Percentiles rank a stretch among this genome's conserved stretches.
Evolutionary conservation across 2,113 vertebrate genomes (phyloP).

Genomic region (Chunga burmeisteri): DNA sequence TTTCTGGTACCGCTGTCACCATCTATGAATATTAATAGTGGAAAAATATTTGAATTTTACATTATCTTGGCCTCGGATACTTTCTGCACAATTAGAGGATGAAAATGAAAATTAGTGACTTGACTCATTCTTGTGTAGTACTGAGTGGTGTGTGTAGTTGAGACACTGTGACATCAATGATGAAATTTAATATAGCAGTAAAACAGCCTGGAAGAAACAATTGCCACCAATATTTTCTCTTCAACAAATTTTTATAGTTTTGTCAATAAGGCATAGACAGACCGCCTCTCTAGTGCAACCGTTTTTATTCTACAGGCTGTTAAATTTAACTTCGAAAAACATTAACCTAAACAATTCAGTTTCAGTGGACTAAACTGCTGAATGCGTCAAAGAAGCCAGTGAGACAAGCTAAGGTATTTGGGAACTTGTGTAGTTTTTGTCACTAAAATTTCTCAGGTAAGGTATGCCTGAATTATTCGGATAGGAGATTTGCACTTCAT

Average conservation of each 20-base stretch:
- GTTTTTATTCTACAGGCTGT: not conserved
- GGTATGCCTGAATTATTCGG: not conserved
- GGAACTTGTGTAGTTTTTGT: not conserved
- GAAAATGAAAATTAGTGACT: not conserved
- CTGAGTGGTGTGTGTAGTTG: not conserved
- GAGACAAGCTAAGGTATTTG: not conserved
- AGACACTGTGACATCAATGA: not conserved
- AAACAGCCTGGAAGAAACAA: not conserved
- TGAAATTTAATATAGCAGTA: not conserved
- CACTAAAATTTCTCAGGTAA: not conserved
- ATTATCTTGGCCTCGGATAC: not conserved
- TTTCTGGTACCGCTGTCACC: not conserved
- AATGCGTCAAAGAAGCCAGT: not conserved
- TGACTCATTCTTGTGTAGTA: not conserved
- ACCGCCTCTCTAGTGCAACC: not conserved
- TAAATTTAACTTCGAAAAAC: not conserved
- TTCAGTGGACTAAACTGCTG: not conserved
- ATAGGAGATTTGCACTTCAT: not conserved
- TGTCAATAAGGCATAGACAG: not conserved
- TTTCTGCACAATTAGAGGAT: not conserved
- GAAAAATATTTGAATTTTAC: not conserved
- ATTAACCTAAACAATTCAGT: not conserved
- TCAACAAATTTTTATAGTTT: not conserved
- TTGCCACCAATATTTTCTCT: not conserved
- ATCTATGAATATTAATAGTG: not conserved